phyloP scores from a whole-genome alignment of 35 echinoderm and acorn worm genomes.

The Amphiura filiformis region DNA sequence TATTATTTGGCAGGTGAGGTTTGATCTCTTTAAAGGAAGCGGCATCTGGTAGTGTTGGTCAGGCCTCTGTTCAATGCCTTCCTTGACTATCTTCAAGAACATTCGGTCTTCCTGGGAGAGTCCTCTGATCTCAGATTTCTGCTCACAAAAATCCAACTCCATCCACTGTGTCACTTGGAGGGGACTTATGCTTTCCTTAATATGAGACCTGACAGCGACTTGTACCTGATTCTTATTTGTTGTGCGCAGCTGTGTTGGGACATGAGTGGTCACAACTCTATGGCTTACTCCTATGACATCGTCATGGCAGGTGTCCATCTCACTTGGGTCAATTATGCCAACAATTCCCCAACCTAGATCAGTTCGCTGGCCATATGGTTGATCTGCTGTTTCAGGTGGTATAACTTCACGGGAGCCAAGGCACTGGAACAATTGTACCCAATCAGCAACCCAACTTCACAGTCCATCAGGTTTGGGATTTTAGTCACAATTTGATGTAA shows the following conservation, averaged over 20 bases:
- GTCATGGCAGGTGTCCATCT: not conserved
- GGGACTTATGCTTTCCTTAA: no score
- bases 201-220: no score
- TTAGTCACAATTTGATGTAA: conserved; percentile 29
- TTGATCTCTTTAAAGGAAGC: conserved; percentile 30
- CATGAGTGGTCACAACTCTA: not conserved
- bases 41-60: conserved; percentile 46
- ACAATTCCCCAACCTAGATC: conserved; percentile 67
- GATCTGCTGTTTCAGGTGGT: conserved; percentile 4
- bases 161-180: no score
- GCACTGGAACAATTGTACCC: conserved; percentile 72
- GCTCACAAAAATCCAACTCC: no score
- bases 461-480: conserved; percentile 36
- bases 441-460: conserved; percentile 69
- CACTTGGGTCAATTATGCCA: conserved; percentile 20
- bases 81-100: conserved; percentile 21
- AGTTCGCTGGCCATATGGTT: conserved; percentile 51
- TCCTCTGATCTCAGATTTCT: no score
- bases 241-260: not conserved
- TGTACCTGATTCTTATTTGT: no score
- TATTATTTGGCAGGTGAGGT: conserved; percentile 43
- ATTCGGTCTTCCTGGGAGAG: conserved; percentile 32
- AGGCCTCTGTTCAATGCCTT: conserved; percentile 13
- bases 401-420: conserved; percentile 52
- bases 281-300: conserved; percentile 22